Evolutionary conservation across 2,113 vertebrate species (phyloP).

Genomic region (Naja naja): DNA sequence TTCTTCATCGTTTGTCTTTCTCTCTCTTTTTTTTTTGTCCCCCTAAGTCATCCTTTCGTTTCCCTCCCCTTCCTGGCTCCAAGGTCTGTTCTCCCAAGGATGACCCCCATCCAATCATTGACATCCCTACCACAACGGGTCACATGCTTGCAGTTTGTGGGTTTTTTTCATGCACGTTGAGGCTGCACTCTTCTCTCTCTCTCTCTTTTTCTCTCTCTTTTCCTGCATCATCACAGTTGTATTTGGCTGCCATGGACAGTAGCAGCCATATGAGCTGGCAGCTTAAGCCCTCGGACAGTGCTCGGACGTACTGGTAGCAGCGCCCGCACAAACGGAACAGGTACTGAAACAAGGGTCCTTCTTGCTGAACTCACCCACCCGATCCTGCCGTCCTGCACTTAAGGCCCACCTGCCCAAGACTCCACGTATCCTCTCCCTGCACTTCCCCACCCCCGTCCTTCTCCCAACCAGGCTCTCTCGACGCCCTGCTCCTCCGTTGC

Average conservation of each 20-base stretch:
- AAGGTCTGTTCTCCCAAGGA: constrained; percentile 42
- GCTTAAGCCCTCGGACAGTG: constrained; percentile 93
- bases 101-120: constrained; percentile 12
- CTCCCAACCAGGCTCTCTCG: constrained; percentile 44
- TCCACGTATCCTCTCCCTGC: constrained; percentile 64
- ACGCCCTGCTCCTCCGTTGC: constrained; percentile 41
- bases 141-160: constrained; percentile 71
- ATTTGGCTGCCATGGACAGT: constrained; percentile 93
- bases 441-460: constrained; percentile 41
- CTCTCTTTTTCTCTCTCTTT: constrained; percentile 74
- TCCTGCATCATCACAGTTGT: constrained; percentile 86
- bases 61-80: constrained; percentile 39
- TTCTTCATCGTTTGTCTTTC: constrained; percentile 48
- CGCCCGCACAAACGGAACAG: constrained; percentile 78
- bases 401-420: constrained; percentile 52
- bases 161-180: constrained; percentile 77
- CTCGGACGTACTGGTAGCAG: constrained; percentile 90
- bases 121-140: constrained; percentile 59
- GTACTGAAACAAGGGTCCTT: constrained; percentile 81
- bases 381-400: constrained; percentile 61
- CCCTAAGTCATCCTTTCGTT: constrained; percentile 51
- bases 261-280: constrained; percentile 91
- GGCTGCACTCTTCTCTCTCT: constrained; percentile 79
- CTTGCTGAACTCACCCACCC: constrained; percentile 62
- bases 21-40: constrained; percentile 1